Evolutionary conservation across 1,140 invertebrate genomes (phyloP).

Genomic region (Berghia stephanieae): DNA sequence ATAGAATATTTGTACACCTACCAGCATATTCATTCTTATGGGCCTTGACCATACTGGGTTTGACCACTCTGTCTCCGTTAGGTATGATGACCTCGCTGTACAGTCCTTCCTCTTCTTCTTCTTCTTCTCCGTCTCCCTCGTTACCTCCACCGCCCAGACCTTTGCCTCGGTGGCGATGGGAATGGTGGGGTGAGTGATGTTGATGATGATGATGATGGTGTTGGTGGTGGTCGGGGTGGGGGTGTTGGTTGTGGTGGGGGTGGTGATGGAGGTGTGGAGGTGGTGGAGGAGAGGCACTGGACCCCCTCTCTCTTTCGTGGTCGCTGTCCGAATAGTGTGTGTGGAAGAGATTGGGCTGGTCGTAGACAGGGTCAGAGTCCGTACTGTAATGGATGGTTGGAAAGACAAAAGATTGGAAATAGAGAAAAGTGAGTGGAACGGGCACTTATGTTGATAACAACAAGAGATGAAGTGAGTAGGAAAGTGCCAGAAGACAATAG

Average conservation of each 20-base stretch:
- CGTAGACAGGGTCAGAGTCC: constrained; percentile 83
- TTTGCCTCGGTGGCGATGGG: too few relatives aligned
- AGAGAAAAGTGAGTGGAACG: background rate
- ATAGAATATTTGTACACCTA: too few relatives aligned
- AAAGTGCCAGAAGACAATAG: too few relatives aligned
- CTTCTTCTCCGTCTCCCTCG: too few relatives aligned
- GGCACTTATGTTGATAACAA: background rate
- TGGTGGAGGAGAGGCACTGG: constrained; percentile 52
- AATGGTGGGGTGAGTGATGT: too few relatives aligned
- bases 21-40: constrained; percentile 67
- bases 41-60: constrained; percentile 70
- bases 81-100: constrained; percentile 70
- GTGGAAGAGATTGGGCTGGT: constrained; percentile 69
- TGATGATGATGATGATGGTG: too few relatives aligned
- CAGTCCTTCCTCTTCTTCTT: constrained; percentile 55
- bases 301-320: constrained; percentile 42
- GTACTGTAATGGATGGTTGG: constrained; percentile 60
- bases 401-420: constrained; percentile 27
- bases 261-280: too few relatives aligned
- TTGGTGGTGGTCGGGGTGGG: too few relatives aligned
- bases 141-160: too few relatives aligned
- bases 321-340: constrained; percentile 60
- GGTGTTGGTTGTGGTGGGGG: too few relatives aligned
- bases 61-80: constrained; percentile 69
- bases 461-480: too few relatives aligned